Conservation (phyloP, 2,888 invertebrate species). For the Microplitis deprimator region DNA sequence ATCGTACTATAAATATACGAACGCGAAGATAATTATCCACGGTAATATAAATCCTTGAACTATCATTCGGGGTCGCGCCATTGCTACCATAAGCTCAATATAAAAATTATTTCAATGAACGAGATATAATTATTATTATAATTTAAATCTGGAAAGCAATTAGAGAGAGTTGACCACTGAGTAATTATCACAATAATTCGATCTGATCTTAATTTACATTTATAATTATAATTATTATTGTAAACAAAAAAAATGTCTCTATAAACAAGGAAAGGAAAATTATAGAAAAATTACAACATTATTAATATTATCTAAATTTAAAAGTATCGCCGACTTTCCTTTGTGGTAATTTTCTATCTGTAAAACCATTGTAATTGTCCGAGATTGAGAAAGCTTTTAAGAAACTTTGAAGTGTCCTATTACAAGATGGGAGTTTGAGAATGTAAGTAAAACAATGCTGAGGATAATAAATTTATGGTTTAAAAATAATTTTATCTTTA, state of each 20-base stretch:
- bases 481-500: background rate
- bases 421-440: background rate
- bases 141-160: background rate
- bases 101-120: background rate
- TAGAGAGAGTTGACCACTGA: background rate
- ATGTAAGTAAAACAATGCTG: background rate
- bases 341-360: conserved; percentile 33
- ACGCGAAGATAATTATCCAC: conserved; percentile 17
- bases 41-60: conserved; percentile 28
- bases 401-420: conserved; percentile 29
- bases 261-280: background rate
- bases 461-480: conserved; percentile 24
- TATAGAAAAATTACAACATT: background rate
- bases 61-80: conserved; percentile 17
- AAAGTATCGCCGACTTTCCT: conserved; percentile 9
- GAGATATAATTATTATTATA: background rate
- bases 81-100: background rate
- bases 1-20: conserved; percentile 3
- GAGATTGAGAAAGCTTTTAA: conserved; percentile 25
- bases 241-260: background rate
- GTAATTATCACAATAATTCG: too few relatives aligned
- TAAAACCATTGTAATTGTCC: conserved; percentile 29
- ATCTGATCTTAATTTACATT: background rate
- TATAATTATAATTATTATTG: background rate
- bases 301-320: conserved; percentile 8